Evolutionary conservation across 2,113 vertebrate genomes (phyloP).

Genomic region (Chiloscyllium plagiosum): DNA sequence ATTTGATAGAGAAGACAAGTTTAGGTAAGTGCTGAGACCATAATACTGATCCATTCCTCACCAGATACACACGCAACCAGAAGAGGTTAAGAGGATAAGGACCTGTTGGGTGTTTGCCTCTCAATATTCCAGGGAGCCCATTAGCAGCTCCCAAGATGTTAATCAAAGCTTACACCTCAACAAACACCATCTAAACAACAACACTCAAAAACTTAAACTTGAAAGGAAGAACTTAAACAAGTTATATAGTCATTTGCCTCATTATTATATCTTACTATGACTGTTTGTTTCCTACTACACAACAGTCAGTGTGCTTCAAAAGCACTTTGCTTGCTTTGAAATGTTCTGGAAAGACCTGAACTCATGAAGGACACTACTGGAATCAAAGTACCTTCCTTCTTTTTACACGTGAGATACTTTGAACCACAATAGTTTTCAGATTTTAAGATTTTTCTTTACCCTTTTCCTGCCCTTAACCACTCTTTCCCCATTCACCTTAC

Average conservation of each 20-base stretch:
- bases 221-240: background rate
- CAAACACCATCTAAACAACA: background rate
- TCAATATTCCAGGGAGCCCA: background rate
- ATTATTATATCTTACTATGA: background rate
- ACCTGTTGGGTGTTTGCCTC: background rate
- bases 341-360: background rate
- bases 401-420: too few relatives aligned
- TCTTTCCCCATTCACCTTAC: too few relatives aligned
- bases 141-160: background rate
- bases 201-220: too few relatives aligned
- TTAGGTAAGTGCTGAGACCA: background rate
- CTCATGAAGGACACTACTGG: too few relatives aligned
- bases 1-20: background rate
- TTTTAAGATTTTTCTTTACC: too few relatives aligned
- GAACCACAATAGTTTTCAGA: too few relatives aligned
- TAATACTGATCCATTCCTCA: background rate
- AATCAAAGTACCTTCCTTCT: too few relatives aligned
- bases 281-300: background rate
- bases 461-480: too few relatives aligned
- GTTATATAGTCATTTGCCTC: background rate
- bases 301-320: background rate
- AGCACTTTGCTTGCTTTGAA: background rate
- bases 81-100: background rate
- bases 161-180: background rate
- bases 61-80: background rate